Evolutionary conservation across 1,140 invertebrate genomes (phyloP).

Genomic region (Eumaeus atala): DNA sequence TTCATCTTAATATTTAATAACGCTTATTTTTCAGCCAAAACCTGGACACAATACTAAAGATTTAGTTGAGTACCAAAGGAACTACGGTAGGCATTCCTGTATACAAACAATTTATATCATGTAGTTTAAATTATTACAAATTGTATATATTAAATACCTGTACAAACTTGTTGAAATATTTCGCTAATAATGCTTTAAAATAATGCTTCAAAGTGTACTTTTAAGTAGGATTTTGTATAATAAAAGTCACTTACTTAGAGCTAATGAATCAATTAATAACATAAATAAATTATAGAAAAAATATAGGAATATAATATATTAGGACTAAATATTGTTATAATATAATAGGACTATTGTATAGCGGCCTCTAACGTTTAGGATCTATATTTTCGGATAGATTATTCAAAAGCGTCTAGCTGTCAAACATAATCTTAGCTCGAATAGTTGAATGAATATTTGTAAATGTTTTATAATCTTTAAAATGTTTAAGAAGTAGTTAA

Average conservation of each 20-base stretch:
- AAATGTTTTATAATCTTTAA: constrained; percentile 35
- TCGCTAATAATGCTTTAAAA: constrained; percentile 36
- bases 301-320: constrained; percentile 17
- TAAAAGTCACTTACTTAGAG: constrained; percentile 19
- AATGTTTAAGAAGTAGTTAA: constrained; percentile 17
- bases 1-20: too few relatives aligned
- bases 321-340: constrained; percentile 19
- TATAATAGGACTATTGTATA: constrained; percentile 14
- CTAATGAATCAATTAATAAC: constrained; percentile 15
- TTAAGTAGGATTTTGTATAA: constrained; percentile 35
- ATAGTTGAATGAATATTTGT: constrained; percentile 11
- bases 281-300: background rate
- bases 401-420: constrained; percentile 33
- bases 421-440: constrained; percentile 18
- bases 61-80: constrained; percentile 19
- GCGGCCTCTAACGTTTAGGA: constrained; percentile 40
- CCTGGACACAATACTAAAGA: constrained; percentile 80
- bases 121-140: constrained; percentile 21
- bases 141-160: constrained; percentile 49
- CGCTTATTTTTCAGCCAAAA: constrained; percentile 75
- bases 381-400: constrained; percentile 67
- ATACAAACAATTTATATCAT: constrained; percentile 19
- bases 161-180: constrained; percentile 52
- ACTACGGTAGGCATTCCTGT: constrained; percentile 46
- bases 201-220: constrained; percentile 39